Evolutionary conservation across 1,140 invertebrate genomes (phyloP), one percentile per base, ranked within the genome.

Genomic region (Alviniconcha marisindica): DNA sequence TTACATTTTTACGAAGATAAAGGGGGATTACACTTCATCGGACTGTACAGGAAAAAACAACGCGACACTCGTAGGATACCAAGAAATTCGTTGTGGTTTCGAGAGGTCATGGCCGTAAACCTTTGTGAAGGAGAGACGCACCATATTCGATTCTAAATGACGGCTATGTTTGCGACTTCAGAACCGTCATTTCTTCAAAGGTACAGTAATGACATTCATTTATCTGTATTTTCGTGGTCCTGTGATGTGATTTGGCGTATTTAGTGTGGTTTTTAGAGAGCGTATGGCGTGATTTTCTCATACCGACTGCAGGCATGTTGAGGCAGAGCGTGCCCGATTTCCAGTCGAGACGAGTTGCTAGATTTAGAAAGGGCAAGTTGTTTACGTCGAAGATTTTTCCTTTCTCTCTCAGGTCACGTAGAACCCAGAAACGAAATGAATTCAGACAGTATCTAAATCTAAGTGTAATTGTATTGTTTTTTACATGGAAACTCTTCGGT

Each of bases 21-120:
- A 82, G 71, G 80, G 66, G 66, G 80, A 82, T 44, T 82, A 54
- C 71, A 74, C 44, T 54, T 71, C 80, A 38, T 40, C 28, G 42
- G 66, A 48, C 44, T 69, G 15, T 31, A 82, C 24, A 51, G 80
- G 18, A 54, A 66, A 33, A 36, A 73, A 82, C 44, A 82, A 71
- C 71, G 71, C 48, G 71, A 82, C 71, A 56, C 40, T 31, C 44
- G 42, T 5, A 44, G 12, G 44, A 44, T 66, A 40, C 33, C 24
- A 71, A 82, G 66, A 69, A 66, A 66, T 40, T 80, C 33, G 10
- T 31, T 60, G 78, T 80, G 78, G 78, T 80, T 80, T 80, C 78
- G 78, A 66, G 78, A 80, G 78, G 80, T 71, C 66, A 71, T 82
- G 80, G 66, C 66, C 66, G 42, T 40, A 82, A 73, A 73, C 71